These are phyloP conservation scores for Strix aluco DNA, from an alignment of 2,113 vertebrate genomes.

Conservation along the genomic window DNA sequence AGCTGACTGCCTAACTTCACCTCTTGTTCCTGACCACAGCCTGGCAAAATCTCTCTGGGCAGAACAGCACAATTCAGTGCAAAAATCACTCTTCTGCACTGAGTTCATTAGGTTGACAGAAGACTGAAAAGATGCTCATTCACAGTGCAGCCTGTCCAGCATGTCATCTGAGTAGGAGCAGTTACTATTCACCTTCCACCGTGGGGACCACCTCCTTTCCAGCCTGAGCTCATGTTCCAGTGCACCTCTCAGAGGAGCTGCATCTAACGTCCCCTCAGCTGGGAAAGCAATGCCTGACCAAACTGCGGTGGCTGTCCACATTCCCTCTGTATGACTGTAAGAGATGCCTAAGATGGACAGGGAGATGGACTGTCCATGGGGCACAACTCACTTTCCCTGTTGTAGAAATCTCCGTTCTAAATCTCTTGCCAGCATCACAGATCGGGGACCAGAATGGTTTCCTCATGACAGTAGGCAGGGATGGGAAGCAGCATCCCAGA, in stretches of 20 bases:
- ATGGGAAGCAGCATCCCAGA: neutral
- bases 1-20: neutral
- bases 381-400: neutral
- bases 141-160: neutral
- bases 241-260: neutral
- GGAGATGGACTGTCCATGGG: neutral
- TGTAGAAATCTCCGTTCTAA: neutral
- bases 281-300: neutral
- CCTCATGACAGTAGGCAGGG: neutral
- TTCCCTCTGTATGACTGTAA: neutral
- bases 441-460: neutral
- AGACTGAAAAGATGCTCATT: neutral
- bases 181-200: neutral
- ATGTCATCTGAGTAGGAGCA: neutral
- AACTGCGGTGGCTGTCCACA: accelerated
- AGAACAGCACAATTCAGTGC: neutral
- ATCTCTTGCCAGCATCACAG: neutral
- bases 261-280: neutral
- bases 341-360: neutral
- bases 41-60: neutral
- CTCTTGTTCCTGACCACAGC: neutral
- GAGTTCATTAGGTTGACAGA: neutral
- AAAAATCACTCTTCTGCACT: neutral
- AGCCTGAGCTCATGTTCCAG: neutral
- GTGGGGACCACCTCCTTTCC: neutral